Evolutionary conservation across 2,888 invertebrate species (phyloP).

Genomic region (Corythucha ciliata): DNA sequence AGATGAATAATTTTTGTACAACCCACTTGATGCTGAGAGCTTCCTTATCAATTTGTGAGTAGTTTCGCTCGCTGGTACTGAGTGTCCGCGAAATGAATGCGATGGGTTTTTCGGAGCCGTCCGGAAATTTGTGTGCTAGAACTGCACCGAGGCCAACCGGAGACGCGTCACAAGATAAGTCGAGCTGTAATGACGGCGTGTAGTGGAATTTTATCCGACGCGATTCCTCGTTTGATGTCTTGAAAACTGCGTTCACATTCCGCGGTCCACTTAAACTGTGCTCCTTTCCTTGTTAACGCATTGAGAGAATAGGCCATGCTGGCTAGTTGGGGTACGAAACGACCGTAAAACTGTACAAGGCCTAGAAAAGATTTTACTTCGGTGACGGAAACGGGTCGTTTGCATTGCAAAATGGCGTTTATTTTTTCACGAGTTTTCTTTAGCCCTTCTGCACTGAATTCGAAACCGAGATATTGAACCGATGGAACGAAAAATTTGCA

Average conservation of each 20-base stretch:
- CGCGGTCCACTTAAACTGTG: conserved; percentile 5
- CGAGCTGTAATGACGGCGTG: conserved; percentile 2
- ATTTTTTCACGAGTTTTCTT: conserved; percentile 11
- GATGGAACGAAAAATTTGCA: conserved; percentile 2
- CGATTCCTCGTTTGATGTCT: conserved; percentile 11
- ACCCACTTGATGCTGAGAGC: conserved; percentile 36
- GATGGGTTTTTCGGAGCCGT: not conserved
- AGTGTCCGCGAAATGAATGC: conserved; percentile 7
- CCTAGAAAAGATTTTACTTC: conserved; percentile 16
- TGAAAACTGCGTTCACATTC: conserved; percentile 2
- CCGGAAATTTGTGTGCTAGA: conserved; percentile 9
- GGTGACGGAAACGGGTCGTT: not conserved
- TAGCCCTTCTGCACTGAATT: conserved; percentile 12
- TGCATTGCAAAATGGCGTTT: conserved; percentile 10
- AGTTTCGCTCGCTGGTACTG: conserved; percentile 13
- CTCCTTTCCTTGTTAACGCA: conserved; percentile 6
- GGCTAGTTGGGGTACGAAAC: conserved; percentile 8
- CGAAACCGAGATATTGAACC: conserved; percentile 14
- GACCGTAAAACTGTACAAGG: conserved; percentile 18
- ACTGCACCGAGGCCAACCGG: conserved; percentile 16
- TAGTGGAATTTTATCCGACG: conserved; percentile 8
- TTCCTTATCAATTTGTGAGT: conserved; percentile 29
- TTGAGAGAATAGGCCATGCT: conserved; percentile 9
- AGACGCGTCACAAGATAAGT: conserved; percentile 14
- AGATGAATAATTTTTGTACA: conserved; percentile 40